Conservation (phyloP, 2,113 vertebrate species). For the Narcine bancroftii region DNA sequence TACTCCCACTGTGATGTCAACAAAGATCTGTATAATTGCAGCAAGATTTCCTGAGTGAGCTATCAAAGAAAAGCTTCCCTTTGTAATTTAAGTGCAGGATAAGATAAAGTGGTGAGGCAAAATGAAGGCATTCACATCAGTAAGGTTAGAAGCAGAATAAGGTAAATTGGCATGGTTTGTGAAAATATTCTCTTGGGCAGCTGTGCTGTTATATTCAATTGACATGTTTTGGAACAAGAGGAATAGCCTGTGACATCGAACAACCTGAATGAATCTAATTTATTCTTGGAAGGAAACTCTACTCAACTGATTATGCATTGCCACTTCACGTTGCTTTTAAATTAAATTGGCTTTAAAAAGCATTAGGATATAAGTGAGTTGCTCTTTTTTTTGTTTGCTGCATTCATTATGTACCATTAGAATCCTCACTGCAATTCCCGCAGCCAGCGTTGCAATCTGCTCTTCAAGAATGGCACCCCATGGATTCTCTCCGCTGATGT, state of each 20-base stretch:
- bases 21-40: too few species aligned
- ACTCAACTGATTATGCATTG: background rate
- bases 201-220: slow-evolving; percentile 3
- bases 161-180: background rate
- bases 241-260: background rate
- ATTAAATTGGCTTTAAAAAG: slow-evolving; percentile 1
- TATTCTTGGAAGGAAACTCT: background rate
- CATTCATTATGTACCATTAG: too few species aligned
- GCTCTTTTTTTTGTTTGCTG: background rate
- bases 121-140: background rate
- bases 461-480: background rate
- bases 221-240: background rate
- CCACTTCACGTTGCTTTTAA: slow-evolving; percentile 18
- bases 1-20: too few species aligned
- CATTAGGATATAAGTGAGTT: background rate
- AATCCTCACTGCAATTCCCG: background rate
- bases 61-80: background rate
- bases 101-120: background rate
- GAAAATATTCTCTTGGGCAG: background rate
- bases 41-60: too few species aligned
- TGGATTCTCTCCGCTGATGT: background rate
- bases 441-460: background rate
- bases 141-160: background rate
- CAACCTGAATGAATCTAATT: background rate
- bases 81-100: background rate